These are phyloP conservation scores for Scelioninae gen. 1 DNA, from an alignment of 2,888 invertebrate genomes.

Conservation along the genomic window DNA sequence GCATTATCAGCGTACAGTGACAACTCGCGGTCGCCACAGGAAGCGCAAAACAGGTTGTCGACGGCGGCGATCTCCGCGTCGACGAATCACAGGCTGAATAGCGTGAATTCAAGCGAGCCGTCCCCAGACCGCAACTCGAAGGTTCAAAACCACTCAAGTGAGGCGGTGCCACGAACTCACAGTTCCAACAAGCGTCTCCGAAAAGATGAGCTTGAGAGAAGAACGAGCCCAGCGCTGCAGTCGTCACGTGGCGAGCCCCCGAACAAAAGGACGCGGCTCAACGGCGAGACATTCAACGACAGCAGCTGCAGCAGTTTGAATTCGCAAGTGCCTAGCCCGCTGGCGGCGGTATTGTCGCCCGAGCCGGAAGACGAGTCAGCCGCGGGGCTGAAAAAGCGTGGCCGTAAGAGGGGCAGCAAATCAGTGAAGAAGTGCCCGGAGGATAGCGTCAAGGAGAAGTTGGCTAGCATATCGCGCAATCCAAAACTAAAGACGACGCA, in stretches of 20 bases:
- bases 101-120: conserved; percentile 73
- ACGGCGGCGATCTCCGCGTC: conserved; percentile 71
- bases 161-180: conserved; percentile 85
- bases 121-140: conserved; percentile 77
- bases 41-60: conserved; percentile 79
- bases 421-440: conserved; percentile 85
- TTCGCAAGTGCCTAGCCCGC: conserved; percentile 85
- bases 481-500: conserved; percentile 91
- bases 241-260: conserved; percentile 76
- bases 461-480: conserved; percentile 87
- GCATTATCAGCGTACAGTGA: too few species aligned
- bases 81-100: conserved; percentile 78
- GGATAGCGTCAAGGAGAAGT: conserved; percentile 86
- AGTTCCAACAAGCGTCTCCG: conserved; percentile 86
- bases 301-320: conserved; percentile 79
- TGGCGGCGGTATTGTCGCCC: conserved; percentile 77
- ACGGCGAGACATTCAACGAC: conserved; percentile 84
- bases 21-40: conserved; percentile 81
- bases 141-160: conserved; percentile 81
- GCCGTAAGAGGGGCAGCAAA: conserved; percentile 87
- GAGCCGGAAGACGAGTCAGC: conserved; percentile 48
- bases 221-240: conserved; percentile 44
- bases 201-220: conserved; percentile 85
- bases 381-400: conserved; percentile 85
- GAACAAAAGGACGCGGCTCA: conserved; percentile 84